Evolutionary conservation across 2,797 vertebrate genomes (phyloP).

Genomic region (Myoxocephalus aenaeus): DNA sequence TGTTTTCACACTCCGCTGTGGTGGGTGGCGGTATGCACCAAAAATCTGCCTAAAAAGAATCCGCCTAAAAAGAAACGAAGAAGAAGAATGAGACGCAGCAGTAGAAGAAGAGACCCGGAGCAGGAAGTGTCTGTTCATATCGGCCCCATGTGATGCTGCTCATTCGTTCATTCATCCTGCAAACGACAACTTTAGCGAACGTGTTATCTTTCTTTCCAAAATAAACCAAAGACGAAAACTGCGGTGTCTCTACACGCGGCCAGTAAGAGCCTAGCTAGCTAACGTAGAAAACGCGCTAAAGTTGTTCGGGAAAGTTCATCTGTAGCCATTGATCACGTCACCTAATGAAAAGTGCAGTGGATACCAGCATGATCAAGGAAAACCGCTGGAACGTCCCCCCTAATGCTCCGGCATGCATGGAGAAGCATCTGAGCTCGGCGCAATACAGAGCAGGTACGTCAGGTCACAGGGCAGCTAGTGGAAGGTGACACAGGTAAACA

Average conservation of each 20-base stretch:
- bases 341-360: constrained; percentile 71
- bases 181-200: background rate
- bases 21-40: background rate
- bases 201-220: background rate
- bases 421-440: constrained; percentile 89
- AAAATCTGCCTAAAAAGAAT: background rate
- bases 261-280: constrained; percentile 22
- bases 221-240: background rate
- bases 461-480: background rate
- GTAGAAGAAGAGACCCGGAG: constrained; percentile 7
- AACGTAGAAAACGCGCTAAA: background rate
- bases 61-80: background rate
- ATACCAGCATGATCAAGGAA: constrained; percentile 82
- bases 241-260: background rate
- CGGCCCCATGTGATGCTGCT: constrained; percentile 54
- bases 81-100: background rate
- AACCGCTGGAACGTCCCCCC: constrained; percentile 91
- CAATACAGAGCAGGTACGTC: constrained; percentile 86
- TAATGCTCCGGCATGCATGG: constrained; percentile 95
- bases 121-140: constrained; percentile 49
- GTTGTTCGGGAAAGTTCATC: background rate
- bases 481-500: constrained; percentile 25
- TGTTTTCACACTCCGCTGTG: background rate
- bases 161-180: constrained; percentile 32
- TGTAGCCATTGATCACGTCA: background rate